A percentile compares a stretch with the other conserved stretches of the same genome.
Conservation (phyloP, 2,797 vertebrate genomes). For the Parambassis ranga region DNA sequence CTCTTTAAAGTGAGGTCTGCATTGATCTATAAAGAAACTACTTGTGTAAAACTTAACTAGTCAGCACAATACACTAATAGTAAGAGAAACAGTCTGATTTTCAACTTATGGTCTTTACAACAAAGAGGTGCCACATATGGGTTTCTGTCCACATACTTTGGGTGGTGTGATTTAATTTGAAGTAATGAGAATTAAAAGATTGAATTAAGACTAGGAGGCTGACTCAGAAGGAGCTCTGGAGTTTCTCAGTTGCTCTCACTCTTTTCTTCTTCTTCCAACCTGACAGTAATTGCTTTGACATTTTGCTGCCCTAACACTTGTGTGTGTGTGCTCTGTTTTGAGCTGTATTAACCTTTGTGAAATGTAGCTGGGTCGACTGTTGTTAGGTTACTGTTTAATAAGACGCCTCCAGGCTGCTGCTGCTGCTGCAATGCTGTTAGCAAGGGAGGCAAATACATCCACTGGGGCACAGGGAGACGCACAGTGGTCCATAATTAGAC, state of each 20-base stretch:
- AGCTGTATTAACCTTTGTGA: conserved; percentile 56
- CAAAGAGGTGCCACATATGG: no score
- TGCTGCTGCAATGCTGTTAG: background rate
- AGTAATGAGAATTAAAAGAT: background rate
- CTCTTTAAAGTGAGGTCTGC: no score
- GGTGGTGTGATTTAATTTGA: background rate
- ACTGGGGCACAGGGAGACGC: background rate
- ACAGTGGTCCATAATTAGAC: background rate
- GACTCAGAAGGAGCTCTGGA: background rate
- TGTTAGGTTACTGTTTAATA: conserved; percentile 17
- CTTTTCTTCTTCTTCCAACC: conserved; percentile 20
- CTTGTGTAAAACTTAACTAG: no score
- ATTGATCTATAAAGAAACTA: no score
- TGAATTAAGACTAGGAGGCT: background rate
- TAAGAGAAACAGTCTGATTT: no score
- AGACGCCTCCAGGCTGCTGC: conserved; percentile 23
- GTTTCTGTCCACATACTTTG: background rate
- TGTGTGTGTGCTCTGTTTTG: conserved; percentile 5
- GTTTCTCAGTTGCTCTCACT: background rate
- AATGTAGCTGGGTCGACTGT: conserved; percentile 8
- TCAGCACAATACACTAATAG: no score
- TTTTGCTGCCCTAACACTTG: conserved; percentile 35
- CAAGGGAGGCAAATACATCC: background rate
- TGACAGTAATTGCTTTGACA: conserved; percentile 63
- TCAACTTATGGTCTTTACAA: no score